phyloP scores from a whole-genome alignment of 2,113 vertebrate species.

The Atractosteus spatula region DNA sequence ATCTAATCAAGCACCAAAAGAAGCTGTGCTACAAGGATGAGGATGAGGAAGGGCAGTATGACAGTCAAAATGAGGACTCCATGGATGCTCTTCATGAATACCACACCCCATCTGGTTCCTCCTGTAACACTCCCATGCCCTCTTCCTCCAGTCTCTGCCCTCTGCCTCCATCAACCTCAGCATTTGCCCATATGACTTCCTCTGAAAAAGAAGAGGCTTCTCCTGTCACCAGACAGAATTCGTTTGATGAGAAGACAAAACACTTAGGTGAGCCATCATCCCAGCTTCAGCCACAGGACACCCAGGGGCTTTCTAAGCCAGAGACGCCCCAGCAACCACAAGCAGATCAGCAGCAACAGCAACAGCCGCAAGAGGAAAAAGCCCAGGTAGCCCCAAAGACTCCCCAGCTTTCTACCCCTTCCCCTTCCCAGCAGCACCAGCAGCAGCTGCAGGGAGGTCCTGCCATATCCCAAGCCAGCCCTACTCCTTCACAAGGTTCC shows the following conservation, averaged over 20 bases:
- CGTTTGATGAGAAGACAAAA: slow-evolving; percentile 91
- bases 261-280: slow-evolving; percentile 76
- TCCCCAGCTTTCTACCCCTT: slow-evolving; percentile 77
- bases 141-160: slow-evolving; percentile 83
- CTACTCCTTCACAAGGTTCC: slow-evolving; percentile 81
- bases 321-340: slow-evolving; percentile 73
- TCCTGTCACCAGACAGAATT: slow-evolving; percentile 73
- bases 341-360: slow-evolving; percentile 67
- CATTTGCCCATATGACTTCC: slow-evolving; percentile 74
- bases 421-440: slow-evolving; percentile 77
- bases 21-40: slow-evolving; percentile 99
- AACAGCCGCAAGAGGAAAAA: slow-evolving; percentile 78
- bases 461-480: slow-evolving; percentile 81
- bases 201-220: slow-evolving; percentile 80
- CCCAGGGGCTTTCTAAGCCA: slow-evolving; percentile 85
- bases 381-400: slow-evolving; percentile 69
- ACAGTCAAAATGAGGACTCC: slow-evolving; percentile 97
- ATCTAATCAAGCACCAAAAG: slow-evolving; percentile 98
- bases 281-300: slow-evolving; percentile 80
- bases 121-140: slow-evolving; percentile 95
- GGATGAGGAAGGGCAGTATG: slow-evolving; percentile 94
- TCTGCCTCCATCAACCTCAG: slow-evolving; percentile 74
- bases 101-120: slow-evolving; percentile 91
- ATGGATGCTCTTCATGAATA: slow-evolving; percentile 86
- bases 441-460: slow-evolving; percentile 77